Percentiles rank a stretch among this genome's conserved stretches.
Evolutionary conservation across 1,140 invertebrate species (phyloP).

Genomic region (Dendroctonus ponderosae): DNA sequence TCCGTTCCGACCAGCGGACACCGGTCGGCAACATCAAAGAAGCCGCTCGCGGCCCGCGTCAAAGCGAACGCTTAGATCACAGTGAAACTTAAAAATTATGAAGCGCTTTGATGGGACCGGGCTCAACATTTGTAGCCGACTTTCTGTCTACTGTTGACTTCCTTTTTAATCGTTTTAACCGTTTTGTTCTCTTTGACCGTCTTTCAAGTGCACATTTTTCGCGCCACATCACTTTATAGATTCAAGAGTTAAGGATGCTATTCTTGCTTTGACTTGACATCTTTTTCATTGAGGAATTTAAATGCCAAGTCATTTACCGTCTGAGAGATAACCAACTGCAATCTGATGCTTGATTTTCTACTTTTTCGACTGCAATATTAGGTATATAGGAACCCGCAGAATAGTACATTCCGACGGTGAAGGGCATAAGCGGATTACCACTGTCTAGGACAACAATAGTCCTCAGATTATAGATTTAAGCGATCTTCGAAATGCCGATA

Average conservation of each 20-base stretch:
- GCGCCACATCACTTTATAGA: slow-evolving; percentile 23
- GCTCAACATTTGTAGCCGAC: slow-evolving; percentile 32
- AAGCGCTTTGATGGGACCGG: slow-evolving; percentile 35
- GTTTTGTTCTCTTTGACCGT: slow-evolving; percentile 24
- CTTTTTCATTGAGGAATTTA: background rate
- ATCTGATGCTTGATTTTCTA: too few species aligned
- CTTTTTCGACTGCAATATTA: too few species aligned
- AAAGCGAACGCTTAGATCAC: slow-evolving; percentile 30
- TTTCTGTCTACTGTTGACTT: slow-evolving; percentile 25
- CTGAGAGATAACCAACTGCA: too few species aligned
- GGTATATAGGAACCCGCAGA: too few species aligned
- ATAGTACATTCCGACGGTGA: too few species aligned
- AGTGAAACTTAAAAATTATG: slow-evolving; percentile 35
- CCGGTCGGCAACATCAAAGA: slow-evolving; percentile 24
- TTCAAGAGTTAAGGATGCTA: slow-evolving; percentile 12
- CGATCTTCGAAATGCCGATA: too few species aligned
- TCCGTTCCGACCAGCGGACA: slow-evolving; percentile 11
- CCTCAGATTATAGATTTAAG: too few species aligned
- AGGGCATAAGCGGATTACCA: too few species aligned
- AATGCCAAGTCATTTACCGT: too few species aligned
- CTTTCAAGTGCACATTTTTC: slow-evolving; percentile 26
- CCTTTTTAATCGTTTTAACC: slow-evolving; percentile 29
- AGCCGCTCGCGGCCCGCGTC: slow-evolving; percentile 22
- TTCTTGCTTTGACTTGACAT: background rate
- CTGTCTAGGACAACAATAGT: too few species aligned